Evolutionary conservation across 1,140 invertebrate genomes (phyloP).

Genomic region (Bradynema listronoti): DNA sequence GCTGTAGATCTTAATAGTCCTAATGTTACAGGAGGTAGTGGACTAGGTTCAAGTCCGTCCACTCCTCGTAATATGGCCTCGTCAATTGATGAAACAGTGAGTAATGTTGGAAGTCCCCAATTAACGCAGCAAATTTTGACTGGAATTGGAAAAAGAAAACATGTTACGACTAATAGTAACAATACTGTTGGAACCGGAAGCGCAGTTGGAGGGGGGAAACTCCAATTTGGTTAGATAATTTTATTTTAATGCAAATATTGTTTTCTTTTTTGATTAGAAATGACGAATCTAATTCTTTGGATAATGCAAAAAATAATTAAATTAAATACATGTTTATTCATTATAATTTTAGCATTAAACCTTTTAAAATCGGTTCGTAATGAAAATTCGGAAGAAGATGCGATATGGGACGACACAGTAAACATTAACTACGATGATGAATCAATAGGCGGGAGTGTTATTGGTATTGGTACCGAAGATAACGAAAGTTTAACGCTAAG

Average conservation of each 20-base stretch:
- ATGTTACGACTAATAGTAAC: too few species aligned
- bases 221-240: constrained; percentile 48
- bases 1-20: too few species aligned
- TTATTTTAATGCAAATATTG: neutral
- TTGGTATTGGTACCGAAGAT: neutral
- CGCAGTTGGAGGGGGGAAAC: constrained; percentile 42
- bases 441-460: constrained; percentile 15
- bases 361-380: constrained; percentile 35
- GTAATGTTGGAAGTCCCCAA: constrained; percentile 36
- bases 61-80: constrained; percentile 44
- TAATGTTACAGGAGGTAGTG: constrained; percentile 34
- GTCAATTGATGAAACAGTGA: constrained; percentile 34
- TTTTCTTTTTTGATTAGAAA: too few species aligned
- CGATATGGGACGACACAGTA: constrained; percentile 33
- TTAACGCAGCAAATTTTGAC: constrained; percentile 25
- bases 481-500: too few species aligned
- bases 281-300: too few species aligned
- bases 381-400: constrained; percentile 30
- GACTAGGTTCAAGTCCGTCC: constrained; percentile 50
- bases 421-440: constrained; percentile 33
- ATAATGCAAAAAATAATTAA: too few species aligned
- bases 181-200: too few species aligned
- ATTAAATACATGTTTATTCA: constrained; percentile 13
- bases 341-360: constrained; percentile 42
- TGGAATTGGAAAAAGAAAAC: constrained; percentile 33